Evolutionary conservation across 2,797 vertebrate species (phyloP).

Genomic region (Gorsachius magnificus): DNA sequence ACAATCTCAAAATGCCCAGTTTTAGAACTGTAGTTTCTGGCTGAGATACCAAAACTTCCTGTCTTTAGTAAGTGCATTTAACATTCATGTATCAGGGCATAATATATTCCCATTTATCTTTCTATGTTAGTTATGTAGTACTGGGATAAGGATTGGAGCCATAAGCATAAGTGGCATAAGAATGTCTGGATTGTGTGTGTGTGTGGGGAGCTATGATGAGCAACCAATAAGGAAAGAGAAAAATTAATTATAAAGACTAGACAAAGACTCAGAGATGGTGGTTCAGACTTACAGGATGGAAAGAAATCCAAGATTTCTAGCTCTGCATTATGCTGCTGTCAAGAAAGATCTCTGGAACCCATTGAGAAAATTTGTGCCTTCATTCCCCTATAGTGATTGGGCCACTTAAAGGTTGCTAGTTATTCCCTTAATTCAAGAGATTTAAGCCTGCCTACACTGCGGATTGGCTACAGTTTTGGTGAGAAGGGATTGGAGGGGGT

Average conservation of each 20-base stretch:
- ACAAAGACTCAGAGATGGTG: not conserved
- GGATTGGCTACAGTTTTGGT: not conserved
- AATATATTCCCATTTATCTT: not conserved
- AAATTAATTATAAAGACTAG: not conserved
- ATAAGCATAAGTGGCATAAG: not conserved
- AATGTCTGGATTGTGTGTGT: not conserved
- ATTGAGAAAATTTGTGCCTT: not conserved
- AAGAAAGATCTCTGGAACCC: not conserved
- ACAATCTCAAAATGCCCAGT: not conserved
- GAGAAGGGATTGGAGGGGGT: not conserved
- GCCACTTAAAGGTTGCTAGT: not conserved
- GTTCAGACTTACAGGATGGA: not conserved
- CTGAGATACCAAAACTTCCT: not conserved
- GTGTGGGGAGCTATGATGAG: no score
- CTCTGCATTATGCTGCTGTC: not conserved
- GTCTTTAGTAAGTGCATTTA: not conserved
- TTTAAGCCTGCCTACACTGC: not conserved
- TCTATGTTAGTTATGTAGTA: not conserved
- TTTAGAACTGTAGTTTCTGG: not conserved
- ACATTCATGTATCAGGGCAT: not conserved
- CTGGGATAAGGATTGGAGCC: not conserved
- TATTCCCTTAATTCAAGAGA: not conserved
- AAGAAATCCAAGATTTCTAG: not conserved
- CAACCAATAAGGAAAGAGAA: not conserved
- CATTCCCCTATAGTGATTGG: not conserved